Percentiles rank a stretch among this genome's conserved stretches.
Conservation (phyloP, 2,888 invertebrate genomes). For the Tetramorium bicarinatum region DNA sequence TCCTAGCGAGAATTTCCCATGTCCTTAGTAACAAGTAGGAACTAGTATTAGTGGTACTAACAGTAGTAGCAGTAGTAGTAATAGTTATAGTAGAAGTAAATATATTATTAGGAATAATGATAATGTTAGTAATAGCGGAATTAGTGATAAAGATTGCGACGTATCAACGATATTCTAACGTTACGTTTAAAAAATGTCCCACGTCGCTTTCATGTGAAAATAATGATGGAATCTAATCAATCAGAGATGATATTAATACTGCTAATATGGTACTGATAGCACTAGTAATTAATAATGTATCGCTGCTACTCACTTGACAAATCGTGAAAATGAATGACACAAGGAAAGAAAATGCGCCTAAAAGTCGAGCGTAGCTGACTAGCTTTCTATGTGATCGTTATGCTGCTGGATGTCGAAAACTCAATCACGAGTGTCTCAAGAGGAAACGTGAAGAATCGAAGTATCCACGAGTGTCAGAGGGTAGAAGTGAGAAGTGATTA, state of each 20-base stretch:
- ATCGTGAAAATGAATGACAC: conserved; percentile 69
- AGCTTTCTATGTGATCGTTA: conserved; percentile 77
- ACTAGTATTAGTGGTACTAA: conserved; percentile 58
- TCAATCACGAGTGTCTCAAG: conserved; percentile 55
- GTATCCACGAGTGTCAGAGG: conserved; percentile 62
- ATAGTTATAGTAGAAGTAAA: conserved; percentile 55
- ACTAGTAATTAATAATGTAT: conserved; percentile 74
- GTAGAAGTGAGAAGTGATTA: background rate
- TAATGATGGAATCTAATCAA: conserved; percentile 16
- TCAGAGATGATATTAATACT: conserved; percentile 69
- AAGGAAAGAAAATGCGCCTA: conserved; percentile 76
- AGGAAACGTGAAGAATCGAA: conserved; percentile 38
- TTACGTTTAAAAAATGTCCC: conserved; percentile 9
- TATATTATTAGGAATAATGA: conserved; percentile 51
- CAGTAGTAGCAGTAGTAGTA: conserved; percentile 53
- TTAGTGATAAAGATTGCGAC: conserved; percentile 25
- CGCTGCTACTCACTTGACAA: conserved; percentile 73
- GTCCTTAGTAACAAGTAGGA: conserved; percentile 47
- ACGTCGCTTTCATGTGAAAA: background rate
- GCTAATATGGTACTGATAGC: conserved; percentile 72
- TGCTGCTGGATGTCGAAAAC: conserved; percentile 71
- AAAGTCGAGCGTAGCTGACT: conserved; percentile 81
- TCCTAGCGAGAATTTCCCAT: conserved; percentile 52
- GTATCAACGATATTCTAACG: conserved; percentile 16
- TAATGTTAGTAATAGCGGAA: conserved; percentile 52